Conservation (phyloP, 2,888 invertebrate species). For the Nematopogon swammerdamellus region DNA sequence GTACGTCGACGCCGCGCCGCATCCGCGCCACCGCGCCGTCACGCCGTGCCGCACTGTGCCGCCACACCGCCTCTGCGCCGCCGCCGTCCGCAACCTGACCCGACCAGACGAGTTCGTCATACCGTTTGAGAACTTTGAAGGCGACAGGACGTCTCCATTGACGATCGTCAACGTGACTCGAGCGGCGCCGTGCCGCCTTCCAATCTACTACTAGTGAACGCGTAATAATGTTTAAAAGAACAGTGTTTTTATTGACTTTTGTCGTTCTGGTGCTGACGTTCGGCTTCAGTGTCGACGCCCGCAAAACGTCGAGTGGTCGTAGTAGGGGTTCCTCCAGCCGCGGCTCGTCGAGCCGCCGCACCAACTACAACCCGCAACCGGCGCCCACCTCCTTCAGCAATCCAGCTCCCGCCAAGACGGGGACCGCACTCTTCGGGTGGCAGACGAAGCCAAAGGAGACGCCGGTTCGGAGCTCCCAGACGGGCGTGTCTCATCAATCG, state of each 20-base stretch:
- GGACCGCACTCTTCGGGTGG: conserved; percentile 38
- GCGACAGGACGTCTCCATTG: not conserved
- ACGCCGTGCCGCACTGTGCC: not conserved
- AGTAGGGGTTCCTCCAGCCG: conserved; percentile 27
- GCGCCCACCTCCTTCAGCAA: conserved; percentile 39
- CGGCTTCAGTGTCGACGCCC: not conserved
- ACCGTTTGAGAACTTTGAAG: not conserved
- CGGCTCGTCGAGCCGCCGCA: conserved; percentile 25
- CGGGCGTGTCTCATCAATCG: not conserved
- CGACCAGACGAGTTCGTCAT: not conserved
- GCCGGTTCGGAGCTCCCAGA: not conserved
- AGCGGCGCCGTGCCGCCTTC: not conserved
- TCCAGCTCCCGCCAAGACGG: conserved; percentile 26
- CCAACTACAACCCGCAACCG: conserved; percentile 30
- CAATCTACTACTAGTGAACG: not conserved
- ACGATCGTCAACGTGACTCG: not conserved
- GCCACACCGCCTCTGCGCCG: too few relatives aligned
- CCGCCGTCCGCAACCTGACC: not conserved
- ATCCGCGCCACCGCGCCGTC: too few relatives aligned
- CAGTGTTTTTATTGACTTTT: not conserved
- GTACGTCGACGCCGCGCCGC: too few relatives aligned
- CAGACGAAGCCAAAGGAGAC: conserved; percentile 24
- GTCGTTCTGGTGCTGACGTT: not conserved
- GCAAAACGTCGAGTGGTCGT: conserved; percentile 34
- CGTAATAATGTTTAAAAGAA: not conserved